Conservation (phyloP, 2,888 invertebrate species). For the Limnephilus lunatus region DNA sequence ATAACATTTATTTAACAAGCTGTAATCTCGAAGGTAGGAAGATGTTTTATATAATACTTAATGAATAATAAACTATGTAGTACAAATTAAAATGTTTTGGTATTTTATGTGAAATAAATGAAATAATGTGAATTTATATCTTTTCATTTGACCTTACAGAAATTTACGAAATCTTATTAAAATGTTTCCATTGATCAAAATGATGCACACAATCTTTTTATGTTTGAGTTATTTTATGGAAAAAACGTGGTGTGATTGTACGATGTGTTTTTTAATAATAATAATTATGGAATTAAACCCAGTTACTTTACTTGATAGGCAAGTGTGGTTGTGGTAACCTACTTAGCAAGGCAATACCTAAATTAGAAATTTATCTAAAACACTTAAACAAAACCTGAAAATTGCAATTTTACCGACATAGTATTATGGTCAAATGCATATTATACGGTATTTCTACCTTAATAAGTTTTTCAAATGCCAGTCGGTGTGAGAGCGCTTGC, state of each 20-base stretch:
- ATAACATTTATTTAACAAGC: not conserved
- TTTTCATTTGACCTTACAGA: not conserved
- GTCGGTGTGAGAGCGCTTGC: not conserved
- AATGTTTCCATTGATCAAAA: too few relatives aligned
- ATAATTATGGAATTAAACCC: not conserved
- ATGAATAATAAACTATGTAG: not conserved
- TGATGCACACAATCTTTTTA: too few relatives aligned
- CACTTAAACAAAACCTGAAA: not conserved
- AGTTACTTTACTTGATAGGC: not conserved
- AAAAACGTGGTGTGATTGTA: not conserved
- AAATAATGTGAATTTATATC: not conserved
- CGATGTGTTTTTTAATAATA: not conserved
- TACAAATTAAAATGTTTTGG: slow-evolving; percentile 15
- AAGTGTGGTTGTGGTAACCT: not conserved
- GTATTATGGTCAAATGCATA: not conserved
- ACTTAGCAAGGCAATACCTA: not conserved
- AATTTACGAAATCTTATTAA: not conserved
- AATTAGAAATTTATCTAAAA: not conserved
- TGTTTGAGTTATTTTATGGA: too few relatives aligned
- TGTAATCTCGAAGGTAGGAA: not conserved
- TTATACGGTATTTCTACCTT: not conserved
- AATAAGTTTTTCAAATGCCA: not conserved
- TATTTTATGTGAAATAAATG: not conserved
- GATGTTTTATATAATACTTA: not conserved
- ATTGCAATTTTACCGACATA: not conserved